phyloP scores from a whole-genome alignment of 1,140 invertebrate species.

The Apis laboriosa region DNA sequence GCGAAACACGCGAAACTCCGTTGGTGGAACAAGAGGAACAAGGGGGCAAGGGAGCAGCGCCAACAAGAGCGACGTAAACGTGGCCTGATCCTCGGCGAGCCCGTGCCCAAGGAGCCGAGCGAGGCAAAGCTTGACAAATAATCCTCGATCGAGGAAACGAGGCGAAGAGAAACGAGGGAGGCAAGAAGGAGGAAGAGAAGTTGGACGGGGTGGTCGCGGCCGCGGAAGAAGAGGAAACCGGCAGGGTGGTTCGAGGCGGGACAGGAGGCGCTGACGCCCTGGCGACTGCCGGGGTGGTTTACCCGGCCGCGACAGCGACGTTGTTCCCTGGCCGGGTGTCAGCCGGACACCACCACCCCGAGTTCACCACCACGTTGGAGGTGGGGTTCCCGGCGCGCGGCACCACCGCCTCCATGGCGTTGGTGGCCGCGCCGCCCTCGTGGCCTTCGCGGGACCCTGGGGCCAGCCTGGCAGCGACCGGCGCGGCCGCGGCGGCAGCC shows the following conservation, averaged over 20 bases:
- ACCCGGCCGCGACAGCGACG: constrained; percentile 80
- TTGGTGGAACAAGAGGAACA: no score
- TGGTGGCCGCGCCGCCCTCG: constrained; percentile 85
- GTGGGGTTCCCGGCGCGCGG: constrained; percentile 83
- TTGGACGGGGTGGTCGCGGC: constrained; percentile 31
- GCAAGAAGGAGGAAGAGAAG: not conserved
- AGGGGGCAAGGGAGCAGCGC: no score
- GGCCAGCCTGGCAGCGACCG: constrained; percentile 72
- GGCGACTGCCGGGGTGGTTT: constrained; percentile 80
- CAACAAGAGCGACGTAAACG: no score
- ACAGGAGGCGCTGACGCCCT: constrained; percentile 79
- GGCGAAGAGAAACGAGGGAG: not conserved
- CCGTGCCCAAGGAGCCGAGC: no score
- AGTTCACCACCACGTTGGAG: constrained; percentile 81
- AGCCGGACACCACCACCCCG: constrained; percentile 76
- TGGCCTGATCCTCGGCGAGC: no score
- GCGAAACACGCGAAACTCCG: not conserved
- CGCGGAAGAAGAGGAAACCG: constrained; percentile 57
- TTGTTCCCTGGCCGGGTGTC: constrained; percentile 77
- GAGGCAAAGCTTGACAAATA: no score
- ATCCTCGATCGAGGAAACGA: no score
- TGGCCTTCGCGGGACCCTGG: constrained; percentile 86
- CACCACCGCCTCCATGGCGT: constrained; percentile 84
- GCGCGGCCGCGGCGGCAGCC: constrained; percentile 76
- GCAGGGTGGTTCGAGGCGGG: constrained; percentile 80